Evolutionary conservation across 2,888 invertebrate species (phyloP), one percentile per base, ranked within the genome.

Genomic region (Cephonodes hylas): DNA sequence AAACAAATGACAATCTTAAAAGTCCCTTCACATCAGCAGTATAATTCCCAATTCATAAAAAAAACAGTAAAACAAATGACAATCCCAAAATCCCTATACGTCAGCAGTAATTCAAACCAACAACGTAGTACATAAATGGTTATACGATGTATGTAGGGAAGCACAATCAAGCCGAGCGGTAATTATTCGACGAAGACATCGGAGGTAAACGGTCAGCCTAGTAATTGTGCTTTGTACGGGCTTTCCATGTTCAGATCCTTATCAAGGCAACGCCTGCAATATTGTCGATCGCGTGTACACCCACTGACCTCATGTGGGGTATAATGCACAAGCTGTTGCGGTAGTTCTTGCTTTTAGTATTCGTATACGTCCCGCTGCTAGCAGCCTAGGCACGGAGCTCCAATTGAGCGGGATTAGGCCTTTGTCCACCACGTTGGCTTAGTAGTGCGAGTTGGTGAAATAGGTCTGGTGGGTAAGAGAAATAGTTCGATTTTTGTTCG

Each of bases 241-340:
- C 73, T 74, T 75, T 79, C 74, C 79, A 79, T 77, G 80, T 80
- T 75, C 72, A 64, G 84, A 83, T 84, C 76, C 79, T 83, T 85
- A 85, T 85, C 85, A 65, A 70, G 69, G 60, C 70, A 73, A 57
- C 34, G 74, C 77, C 27, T 42, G 27, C 42, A 75, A 77, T 83
- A 80, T 76, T 72, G 74, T 70, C 66, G 76, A 79, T 85, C 81
- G 86, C 85, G 85, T 85, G 83, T 72, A 70, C 72, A 68, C 22
- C 22, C 34, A 42, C 18, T 60, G 27, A 53, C 18, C 25, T 42
- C 42, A 56, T 25, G 42, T n/a, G 15, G 27, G 34, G 18, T 18
- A n/a, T 25, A 3, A 58, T 20, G 13, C 5, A 42, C 23, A 3
- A 3, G 20, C 13, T 38, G 2, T 58, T n/a, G 42, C 58, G 25